A percentile compares a stretch with the other conserved stretches of the same genome.
Conservation (phyloP, 2,888 invertebrate genomes). For the Dioctria rufipes region DNA sequence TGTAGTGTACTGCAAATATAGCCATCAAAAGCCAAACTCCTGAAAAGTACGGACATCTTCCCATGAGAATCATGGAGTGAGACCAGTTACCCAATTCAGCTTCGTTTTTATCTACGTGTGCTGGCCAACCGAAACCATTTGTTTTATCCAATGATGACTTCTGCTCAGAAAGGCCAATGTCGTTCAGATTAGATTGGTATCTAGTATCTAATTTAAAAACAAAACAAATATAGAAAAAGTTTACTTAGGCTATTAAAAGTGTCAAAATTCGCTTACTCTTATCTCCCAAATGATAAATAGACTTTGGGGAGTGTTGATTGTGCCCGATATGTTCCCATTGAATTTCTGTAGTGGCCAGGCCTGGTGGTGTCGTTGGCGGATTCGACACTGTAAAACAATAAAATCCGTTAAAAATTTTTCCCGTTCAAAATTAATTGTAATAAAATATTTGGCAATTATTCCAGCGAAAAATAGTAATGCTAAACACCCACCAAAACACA, state of each 20-base stretch:
- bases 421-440: not conserved
- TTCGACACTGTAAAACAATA: constrained; percentile 57
- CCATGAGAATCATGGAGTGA: not conserved
- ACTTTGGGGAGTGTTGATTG: constrained; percentile 51
- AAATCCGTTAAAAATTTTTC: constrained; percentile 13
- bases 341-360: constrained; percentile 55
- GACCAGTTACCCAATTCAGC: constrained; percentile 19
- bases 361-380: constrained; percentile 60
- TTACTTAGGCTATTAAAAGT: not conserved
- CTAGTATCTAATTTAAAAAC: constrained; percentile 75
- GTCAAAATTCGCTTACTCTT: constrained; percentile 56
- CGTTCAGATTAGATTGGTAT: constrained; percentile 82
- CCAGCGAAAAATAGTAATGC: not conserved
- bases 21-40: not conserved
- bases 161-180: constrained; percentile 85
- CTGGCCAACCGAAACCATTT: constrained; percentile 62
- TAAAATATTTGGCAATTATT: constrained; percentile 34
- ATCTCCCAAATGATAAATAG: constrained; percentile 50
- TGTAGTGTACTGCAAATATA: not conserved
- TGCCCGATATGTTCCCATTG: constrained; percentile 52
- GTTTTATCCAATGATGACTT: constrained; percentile 73
- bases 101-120: constrained; percentile 61
- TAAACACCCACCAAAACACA: constrained; percentile 15
- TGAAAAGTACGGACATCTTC: not conserved
- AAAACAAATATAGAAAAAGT: constrained; percentile 1